Evolutionary conservation across 2,888 invertebrate species (phyloP).

Genomic region (Willowsia nigromaculata): DNA sequence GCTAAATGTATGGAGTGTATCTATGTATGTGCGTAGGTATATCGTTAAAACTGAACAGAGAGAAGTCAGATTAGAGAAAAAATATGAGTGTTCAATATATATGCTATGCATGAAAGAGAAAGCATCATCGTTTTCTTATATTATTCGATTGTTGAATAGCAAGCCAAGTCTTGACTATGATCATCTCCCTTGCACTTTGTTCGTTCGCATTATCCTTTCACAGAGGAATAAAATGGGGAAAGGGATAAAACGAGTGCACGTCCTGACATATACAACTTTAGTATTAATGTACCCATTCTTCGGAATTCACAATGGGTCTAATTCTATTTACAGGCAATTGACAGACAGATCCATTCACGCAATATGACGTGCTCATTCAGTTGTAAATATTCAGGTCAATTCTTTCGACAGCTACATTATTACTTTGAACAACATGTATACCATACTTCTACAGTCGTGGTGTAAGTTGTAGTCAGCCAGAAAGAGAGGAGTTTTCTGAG

Average conservation of each 20-base stretch:
- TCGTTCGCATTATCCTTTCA: not conserved
- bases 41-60: no score
- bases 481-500: not conserved
- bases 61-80: not conserved
- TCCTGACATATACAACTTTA: conserved; percentile 36
- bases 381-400: conserved; percentile 73
- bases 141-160: not conserved
- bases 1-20: not conserved
- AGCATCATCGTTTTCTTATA: not conserved
- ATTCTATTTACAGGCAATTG: conserved; percentile 72
- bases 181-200: not conserved
- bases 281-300: conserved; percentile 47
- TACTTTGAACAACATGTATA: conserved; percentile 39
- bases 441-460: not conserved
- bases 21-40: not conserved
- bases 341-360: conserved; percentile 72
- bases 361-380: conserved; percentile 72
- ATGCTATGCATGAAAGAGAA: not conserved
- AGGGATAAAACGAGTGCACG: not conserved
- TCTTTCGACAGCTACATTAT: conserved; percentile 70
- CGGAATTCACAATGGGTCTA: conserved; percentile 68
- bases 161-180: not conserved
- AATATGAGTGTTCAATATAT: no score
- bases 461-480: not conserved
- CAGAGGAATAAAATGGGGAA: not conserved